Evolutionary conservation across 1,140 invertebrate genomes (phyloP).

Genomic region (Drosophila chauvacae): DNA sequence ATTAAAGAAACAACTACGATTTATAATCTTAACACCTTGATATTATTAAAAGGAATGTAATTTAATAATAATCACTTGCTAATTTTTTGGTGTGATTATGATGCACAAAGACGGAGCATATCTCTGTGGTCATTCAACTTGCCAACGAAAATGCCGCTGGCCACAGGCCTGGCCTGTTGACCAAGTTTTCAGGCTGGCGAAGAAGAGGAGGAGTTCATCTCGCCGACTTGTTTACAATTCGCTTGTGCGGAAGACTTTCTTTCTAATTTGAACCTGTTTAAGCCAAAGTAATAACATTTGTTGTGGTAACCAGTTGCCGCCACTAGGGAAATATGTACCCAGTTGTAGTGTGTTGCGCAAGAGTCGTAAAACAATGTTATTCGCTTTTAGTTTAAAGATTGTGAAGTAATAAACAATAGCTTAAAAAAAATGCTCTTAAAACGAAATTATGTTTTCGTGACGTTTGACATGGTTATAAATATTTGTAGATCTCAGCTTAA

Average conservation of each 20-base stretch:
- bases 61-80: neutral
- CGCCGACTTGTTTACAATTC: slow-evolving; percentile 63
- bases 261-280: slow-evolving; percentile 75
- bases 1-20: neutral
- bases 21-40: neutral
- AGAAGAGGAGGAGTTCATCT: slow-evolving; percentile 12
- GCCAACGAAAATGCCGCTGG: slow-evolving; percentile 6
- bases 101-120: slow-evolving; percentile 19
- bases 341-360: slow-evolving; percentile 40
- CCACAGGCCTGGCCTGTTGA: slow-evolving; percentile 24
- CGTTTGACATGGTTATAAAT: neutral
- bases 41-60: neutral
- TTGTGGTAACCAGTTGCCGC: slow-evolving; percentile 37
- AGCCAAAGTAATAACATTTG: slow-evolving; percentile 32
- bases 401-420: neutral
- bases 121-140: slow-evolving; percentile 71
- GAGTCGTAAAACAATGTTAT: slow-evolving; percentile 5
- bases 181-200: slow-evolving; percentile 56
- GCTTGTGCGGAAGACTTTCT: slow-evolving; percentile 66
- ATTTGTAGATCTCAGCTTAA: neutral
- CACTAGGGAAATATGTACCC: slow-evolving; percentile 25
- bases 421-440: neutral
- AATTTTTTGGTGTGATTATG: neutral
- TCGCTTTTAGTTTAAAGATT: slow-evolving; percentile 7
- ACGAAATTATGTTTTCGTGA: neutral